Evolutionary conservation across 2,113 vertebrate genomes (phyloP), one percentile per base, ranked within the genome.

Genomic region (Smithornis capensis): DNA sequence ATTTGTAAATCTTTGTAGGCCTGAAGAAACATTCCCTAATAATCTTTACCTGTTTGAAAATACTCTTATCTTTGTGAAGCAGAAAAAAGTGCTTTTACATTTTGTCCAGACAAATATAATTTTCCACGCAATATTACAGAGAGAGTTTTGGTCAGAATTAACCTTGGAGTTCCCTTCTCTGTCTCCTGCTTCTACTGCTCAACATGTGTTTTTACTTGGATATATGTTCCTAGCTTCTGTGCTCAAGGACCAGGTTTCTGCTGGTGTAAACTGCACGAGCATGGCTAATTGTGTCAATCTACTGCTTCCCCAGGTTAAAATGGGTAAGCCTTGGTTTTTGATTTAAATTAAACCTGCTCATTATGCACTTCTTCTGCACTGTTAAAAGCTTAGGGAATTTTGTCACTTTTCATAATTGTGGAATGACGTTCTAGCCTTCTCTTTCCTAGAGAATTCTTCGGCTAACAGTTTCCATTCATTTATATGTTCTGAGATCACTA

Each of bases 71-170:
- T 75, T 55, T 84, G 14, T 44, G 21, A 50, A 87, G 45, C 33
- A 57, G 23, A 83, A 3, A 44, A 35, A 3, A 0, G 0, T 5
- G 7, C 7, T 53, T 70, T 52, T 62, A 11, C 35, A 24, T 80
- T 83, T 76, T 83, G 11, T 37, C 22, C n/a, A 38, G 35, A 53
- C 4, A 87, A 79, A 78, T 74, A 62, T 6, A 19, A 35, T 62
- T 83, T 89, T 77, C 22, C 11, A n/a, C 33, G 14, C 7, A 56
- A 28, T 59, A 33, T n/a, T 7, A 4, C 15, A 62, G 68, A 37
- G 3, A 53, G 5, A 37, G 3, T 57, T 62, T 63, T 10, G 19
- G 15, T 69, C 15, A 76, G 25, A 94, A 92, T 80, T 79, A 55
- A 78, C 24, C 6, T 4, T 31, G 16, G 0, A 63, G 13, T 19